Evolutionary conservation across 2,888 invertebrate species (phyloP), one percentile per base, ranked within the genome.

Genomic region (Tenthredo mesomela): DNA sequence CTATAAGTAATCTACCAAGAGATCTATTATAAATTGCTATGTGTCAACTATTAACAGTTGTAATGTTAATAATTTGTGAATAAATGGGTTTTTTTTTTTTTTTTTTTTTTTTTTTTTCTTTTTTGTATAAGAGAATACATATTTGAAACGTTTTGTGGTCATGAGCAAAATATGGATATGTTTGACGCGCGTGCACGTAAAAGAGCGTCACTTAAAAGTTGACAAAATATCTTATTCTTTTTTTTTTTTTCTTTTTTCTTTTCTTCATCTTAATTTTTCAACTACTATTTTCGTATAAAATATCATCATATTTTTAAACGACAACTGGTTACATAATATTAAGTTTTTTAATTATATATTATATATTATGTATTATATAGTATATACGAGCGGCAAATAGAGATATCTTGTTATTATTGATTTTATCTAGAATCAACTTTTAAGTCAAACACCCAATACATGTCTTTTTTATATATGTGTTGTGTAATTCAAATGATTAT

Each of bases 91-190:
- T 86, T 85, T 80, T 84, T 85, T 40, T 65, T 67, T 70, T 50
- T 75, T 61, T 77, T 86, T 85, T 80, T 84, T 85, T 40, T 65
- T 67, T 70, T 77, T 54, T 47, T 84, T 84, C 84, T 84, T 73
- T 18, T 43, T 50, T 73, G 37, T 86, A 87, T 82, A 77, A 58
- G 82, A 86, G 75, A 58, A 86, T 87, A 85, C 71, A 73, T 43
- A 73, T 73, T 61, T 86, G 85, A 85, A 86, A 87, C 86, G 75
- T 84, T 78, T 54, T 77, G 84, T 87, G 87, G 84, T 87, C 87
- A 67, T 85, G 87, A 89, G 85, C 87, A 88, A 87, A 88, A 86
- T 84, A 86, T 85, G 87, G 90, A 90, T 90, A 90, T 90, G 90
- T 90, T 87, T 87, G 87, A 87, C 71, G 58, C 82, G 75, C 75